phyloP scores from a whole-genome alignment of 2,113 vertebrate species.

The Ursus arctos region DNA sequence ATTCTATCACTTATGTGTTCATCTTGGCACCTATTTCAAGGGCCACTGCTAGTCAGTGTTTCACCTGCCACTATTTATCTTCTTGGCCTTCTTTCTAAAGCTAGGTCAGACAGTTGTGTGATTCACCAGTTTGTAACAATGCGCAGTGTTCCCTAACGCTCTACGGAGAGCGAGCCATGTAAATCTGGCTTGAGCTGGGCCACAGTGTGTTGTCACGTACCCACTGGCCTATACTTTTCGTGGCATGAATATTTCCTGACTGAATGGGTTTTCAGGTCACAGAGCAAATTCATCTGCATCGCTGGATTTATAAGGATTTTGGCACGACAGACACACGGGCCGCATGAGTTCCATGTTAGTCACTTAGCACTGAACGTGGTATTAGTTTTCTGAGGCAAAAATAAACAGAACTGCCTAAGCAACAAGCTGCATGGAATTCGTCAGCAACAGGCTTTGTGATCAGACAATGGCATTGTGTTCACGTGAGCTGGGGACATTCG shows the following conservation, averaged over 20 bases:
- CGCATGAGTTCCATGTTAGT: not conserved
- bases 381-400: conserved; percentile 55
- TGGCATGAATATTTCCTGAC: conserved; percentile 27
- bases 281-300: not conserved
- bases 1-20: not conserved
- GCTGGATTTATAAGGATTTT: conserved; percentile 60
- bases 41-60: not conserved
- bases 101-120: not conserved
- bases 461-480: conserved; percentile 26
- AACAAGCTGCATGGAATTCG: conserved; percentile 57
- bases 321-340: not conserved
- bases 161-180: not conserved
- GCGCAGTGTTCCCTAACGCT: not conserved
- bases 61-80: not conserved
- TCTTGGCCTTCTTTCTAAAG: not conserved
- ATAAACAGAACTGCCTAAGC: conserved; percentile 56
- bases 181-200: not conserved
- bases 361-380: conserved; percentile 22
- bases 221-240: not conserved
- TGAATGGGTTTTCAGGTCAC: conserved; percentile 33
- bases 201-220: not conserved
- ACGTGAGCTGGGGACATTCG: not conserved
- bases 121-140: not conserved
- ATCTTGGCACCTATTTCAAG: not conserved
- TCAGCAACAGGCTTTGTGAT: not conserved